These are phyloP conservation scores for Gymnosoma rotundatum DNA, from an alignment of 2,888 invertebrate species.

Conservation along the genomic window DNA sequence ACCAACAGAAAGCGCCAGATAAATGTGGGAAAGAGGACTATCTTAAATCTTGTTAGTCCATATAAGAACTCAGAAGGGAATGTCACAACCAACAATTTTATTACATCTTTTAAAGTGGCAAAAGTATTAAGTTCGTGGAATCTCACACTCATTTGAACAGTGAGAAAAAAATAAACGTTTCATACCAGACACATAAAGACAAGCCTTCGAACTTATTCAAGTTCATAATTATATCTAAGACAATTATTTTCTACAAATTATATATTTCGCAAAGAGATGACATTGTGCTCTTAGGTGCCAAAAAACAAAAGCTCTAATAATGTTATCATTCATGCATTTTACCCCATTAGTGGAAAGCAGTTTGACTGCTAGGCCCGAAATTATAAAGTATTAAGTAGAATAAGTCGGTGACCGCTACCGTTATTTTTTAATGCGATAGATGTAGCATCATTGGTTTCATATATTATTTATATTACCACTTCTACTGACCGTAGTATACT, in stretches of 20 bases:
- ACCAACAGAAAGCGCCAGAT: too few relatives aligned
- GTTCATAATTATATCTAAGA: background rate
- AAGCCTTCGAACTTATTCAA: background rate
- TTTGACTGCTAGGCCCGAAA: conserved; percentile 4
- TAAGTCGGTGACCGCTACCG: too few relatives aligned
- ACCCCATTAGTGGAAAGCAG: conserved; percentile 2
- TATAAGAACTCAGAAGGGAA: conserved; percentile 35
- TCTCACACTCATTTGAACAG: background rate
- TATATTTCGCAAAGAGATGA: conserved; percentile 2
- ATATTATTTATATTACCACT: too few relatives aligned
- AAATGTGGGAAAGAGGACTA: too few relatives aligned
- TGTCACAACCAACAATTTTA: conserved; percentile 16
- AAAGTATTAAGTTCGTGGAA: background rate
- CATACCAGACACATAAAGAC: background rate
- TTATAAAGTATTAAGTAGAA: too few relatives aligned
- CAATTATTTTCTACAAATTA: conserved; percentile 21
- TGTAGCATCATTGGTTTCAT: too few relatives aligned
- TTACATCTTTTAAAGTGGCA: conserved; percentile 10
- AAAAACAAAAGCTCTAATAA: conserved; percentile 10
- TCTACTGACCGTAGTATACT: too few relatives aligned
- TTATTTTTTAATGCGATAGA: too few relatives aligned
- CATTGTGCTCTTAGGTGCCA: conserved; percentile 9
- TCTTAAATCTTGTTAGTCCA: conserved; percentile 4
- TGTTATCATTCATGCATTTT: conserved; percentile 11
- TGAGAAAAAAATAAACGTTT: background rate